These are phyloP conservation scores for Crotalus horridus DNA, from an alignment of 2,113 vertebrate species.

Conservation along the genomic window DNA sequence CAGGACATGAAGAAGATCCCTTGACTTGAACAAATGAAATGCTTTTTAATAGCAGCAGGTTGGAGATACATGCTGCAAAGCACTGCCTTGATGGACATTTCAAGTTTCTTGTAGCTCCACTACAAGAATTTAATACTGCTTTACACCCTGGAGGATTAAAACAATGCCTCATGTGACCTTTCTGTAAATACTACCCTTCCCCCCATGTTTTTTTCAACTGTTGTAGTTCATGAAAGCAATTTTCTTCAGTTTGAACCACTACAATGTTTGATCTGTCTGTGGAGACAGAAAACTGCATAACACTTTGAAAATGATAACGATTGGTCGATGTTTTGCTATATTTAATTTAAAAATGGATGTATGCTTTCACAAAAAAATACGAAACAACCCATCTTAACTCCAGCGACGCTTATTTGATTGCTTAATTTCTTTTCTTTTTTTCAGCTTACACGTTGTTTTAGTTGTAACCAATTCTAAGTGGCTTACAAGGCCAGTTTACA, in stretches of 20 bases:
- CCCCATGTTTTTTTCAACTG: neutral
- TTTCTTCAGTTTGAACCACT: neutral
- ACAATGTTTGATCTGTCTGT: neutral
- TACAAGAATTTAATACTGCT: conserved; percentile 30
- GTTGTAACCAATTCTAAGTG: neutral
- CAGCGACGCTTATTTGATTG: neutral
- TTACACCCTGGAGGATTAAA: conserved; percentile 48
- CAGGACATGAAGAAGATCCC: neutral
- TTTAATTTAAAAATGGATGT: neutral
- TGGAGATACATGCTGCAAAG: conserved; percentile 52
- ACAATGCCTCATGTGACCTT: conserved; percentile 43
- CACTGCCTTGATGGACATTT: conserved; percentile 33
- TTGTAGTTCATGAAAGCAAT: neutral
- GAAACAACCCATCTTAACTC: conserved; percentile 7
- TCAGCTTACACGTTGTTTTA: neutral
- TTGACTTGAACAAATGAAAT: conserved; percentile 34
- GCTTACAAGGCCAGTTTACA: neutral
- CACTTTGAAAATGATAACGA: neutral
- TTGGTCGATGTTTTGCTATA: conserved; percentile 9
- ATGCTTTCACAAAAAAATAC: neutral
- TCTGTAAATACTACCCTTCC: conserved; percentile 24
- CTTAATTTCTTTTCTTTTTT: neutral
- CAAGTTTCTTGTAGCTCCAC: conserved; percentile 34
- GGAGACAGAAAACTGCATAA: conserved; percentile 6
- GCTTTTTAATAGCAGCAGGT: conserved; percentile 34